Evolutionary conservation across 2,888 invertebrate species (phyloP), one percentile per base, ranked within the genome.

Genomic region (Clepsis dumicolana): DNA sequence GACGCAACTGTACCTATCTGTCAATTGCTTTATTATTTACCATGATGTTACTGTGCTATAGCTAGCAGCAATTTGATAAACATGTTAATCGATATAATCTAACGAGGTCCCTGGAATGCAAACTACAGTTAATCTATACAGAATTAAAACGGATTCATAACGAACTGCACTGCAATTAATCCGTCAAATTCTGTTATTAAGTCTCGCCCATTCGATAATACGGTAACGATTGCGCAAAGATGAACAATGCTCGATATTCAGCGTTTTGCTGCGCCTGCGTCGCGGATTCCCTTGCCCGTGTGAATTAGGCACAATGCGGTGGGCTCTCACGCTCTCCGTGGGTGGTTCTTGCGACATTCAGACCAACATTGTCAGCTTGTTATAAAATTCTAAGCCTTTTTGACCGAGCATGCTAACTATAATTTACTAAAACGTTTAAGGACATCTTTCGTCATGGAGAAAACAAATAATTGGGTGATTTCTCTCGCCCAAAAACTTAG

Each of bases 341-440:
- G 79, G 82, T 80, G 86, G 84, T 84, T 85, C 89, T 92, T 92
- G 87, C 91, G 85, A 90, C 88, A 91, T 84, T 86, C 71, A 64
- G 73, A 67, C 64, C 73, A 64, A 73, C 72, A 71, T 73, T 72
- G 72, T 72, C 74, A 74, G 61, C 56, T 61, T 60, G 72, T 62
- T 62, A 64, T 68, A 52, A 52, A 32, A 63, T 64, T 64, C 64
- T 57, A 59, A 68, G 52, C 64, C 35, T 25, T 61, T 67, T 63
- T 50, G 38, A 52, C 25, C 14, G 24, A 66, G 54, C 54, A 48
- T 52, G 18, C 21, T 7, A 3, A 38, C 3, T n/a, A 57, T n/a
- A n/a, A 52, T n/a, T n/a, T 27, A n/a, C 10, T n/a, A 59, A n/a
- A n/a, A 57, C 14, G 41, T 35, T 38, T 60, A 53, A 59, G 27